phyloP scores from a whole-genome alignment of 1,140 invertebrate genomes.

The Lepidurus packardi region DNA sequence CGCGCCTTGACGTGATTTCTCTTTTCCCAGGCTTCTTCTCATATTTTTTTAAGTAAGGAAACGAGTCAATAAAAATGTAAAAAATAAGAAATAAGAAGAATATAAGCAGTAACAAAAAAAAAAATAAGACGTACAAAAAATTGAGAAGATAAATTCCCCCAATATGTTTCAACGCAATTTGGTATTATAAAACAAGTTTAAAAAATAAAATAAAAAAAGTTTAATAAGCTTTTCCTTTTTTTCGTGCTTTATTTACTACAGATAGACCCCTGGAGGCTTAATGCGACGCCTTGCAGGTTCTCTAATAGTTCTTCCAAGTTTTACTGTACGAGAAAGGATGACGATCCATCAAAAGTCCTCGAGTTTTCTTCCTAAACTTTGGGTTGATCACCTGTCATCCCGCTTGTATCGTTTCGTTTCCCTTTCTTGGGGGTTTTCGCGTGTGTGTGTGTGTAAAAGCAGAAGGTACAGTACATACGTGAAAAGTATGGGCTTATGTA shows the following conservation, averaged over 20 bases:
- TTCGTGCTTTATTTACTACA: neutral
- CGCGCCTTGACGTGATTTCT: neutral
- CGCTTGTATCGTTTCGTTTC: neutral
- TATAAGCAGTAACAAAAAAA: neutral
- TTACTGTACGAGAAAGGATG: too few relatives aligned
- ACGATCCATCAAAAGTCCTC: neutral
- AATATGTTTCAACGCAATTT: too few relatives aligned
- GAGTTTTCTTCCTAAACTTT: neutral
- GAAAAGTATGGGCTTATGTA: neutral
- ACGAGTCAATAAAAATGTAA: neutral
- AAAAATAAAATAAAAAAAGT: neutral
- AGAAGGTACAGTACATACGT: too few relatives aligned
- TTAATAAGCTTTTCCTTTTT: neutral
- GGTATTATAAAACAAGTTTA: too few relatives aligned
- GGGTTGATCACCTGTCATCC: conserved; percentile 2
- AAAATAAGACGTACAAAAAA: neutral
- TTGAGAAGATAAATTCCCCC: too few relatives aligned
- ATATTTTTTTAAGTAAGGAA: neutral
- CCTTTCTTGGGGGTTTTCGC: neutral
- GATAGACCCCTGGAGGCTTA: neutral
- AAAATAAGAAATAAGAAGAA: neutral
- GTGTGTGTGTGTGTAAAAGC: neutral
- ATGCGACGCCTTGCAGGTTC: neutral
- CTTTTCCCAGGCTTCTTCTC: neutral
- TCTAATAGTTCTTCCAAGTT: neutral